Evolutionary conservation across 1,140 invertebrate species (phyloP).

Genomic region (Chelonus insularis): DNA sequence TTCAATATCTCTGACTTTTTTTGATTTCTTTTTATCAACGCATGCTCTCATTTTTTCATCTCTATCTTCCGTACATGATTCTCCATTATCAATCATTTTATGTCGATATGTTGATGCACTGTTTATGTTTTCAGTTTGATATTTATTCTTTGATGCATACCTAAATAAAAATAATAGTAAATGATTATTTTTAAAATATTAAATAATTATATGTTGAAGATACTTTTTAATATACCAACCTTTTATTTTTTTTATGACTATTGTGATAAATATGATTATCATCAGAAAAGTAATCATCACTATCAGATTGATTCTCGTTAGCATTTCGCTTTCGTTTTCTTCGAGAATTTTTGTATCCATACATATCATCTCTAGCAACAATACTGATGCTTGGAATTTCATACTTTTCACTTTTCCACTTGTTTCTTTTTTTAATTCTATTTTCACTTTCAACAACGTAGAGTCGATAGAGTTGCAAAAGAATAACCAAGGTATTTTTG

Average conservation of each 20-base stretch:
- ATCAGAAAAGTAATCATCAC: constrained; percentile 38
- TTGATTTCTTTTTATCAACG: constrained; percentile 30
- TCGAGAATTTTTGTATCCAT: constrained; percentile 29
- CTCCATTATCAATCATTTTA: constrained; percentile 47
- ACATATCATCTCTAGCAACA: constrained; percentile 60
- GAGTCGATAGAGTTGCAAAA: constrained; percentile 81
- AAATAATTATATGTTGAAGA: too few relatives aligned
- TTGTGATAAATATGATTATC: constrained; percentile 37
- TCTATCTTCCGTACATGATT: constrained; percentile 36
- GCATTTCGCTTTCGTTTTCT: constrained; percentile 37
- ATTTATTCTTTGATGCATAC: constrained; percentile 40
- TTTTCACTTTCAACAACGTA: constrained; percentile 73
- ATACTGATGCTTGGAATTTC: constrained; percentile 61
- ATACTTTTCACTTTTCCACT: constrained; percentile 42
- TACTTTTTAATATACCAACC: too few relatives aligned
- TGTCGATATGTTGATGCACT: constrained; percentile 32
- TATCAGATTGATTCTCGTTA: constrained; percentile 41
- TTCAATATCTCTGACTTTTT: too few relatives aligned
- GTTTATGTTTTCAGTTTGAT: constrained; percentile 26
- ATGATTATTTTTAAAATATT: too few relatives aligned
- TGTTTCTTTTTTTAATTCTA: constrained; percentile 50
- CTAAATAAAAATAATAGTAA: too few relatives aligned
- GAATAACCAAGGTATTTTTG: constrained; percentile 84
- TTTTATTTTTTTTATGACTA: constrained; percentile 46
- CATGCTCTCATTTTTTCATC: constrained; percentile 8